Conservation (phyloP, 2,888 invertebrate genomes). For the Criorhina ranunculi region DNA sequence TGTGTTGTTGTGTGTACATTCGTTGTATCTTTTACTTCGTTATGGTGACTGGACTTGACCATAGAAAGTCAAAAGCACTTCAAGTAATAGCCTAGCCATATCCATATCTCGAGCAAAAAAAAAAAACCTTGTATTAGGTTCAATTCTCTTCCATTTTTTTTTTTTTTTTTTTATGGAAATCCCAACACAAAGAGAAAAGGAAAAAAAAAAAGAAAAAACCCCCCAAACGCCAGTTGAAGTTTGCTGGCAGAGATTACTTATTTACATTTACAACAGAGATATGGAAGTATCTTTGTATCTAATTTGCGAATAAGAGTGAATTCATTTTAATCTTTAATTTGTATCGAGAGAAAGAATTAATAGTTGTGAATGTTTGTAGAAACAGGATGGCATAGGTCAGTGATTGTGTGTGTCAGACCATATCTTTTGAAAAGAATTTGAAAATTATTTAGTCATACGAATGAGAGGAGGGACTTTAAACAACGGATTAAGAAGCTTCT, state of each 20-base stretch:
- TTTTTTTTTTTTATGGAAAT: conserved; percentile 1
- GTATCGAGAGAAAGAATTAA: too few species aligned
- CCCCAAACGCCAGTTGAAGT: not conserved
- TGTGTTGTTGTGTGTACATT: conserved; percentile 43
- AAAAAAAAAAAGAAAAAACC: too few species aligned
- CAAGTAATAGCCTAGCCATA: conserved; percentile 20
- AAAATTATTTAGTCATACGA: too few species aligned
- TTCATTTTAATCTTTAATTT: too few species aligned
- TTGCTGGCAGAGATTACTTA: conserved; percentile 3
- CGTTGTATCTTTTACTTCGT: conserved; percentile 42
- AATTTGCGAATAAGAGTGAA: not conserved
- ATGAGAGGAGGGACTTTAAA: too few species aligned
- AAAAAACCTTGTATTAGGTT: conserved; percentile 29
- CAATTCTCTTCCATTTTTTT: conserved; percentile 9
- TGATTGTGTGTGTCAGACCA: too few species aligned
- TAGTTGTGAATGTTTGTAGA: too few species aligned
- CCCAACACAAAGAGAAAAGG: not conserved
- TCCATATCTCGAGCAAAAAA: conserved; percentile 17
- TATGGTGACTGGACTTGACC: conserved; percentile 72
- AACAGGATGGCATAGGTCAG: too few species aligned
- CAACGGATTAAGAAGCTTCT: too few species aligned
- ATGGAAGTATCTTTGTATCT: conserved; percentile 2
- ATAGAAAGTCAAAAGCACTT: conserved; percentile 63
- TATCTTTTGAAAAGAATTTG: too few species aligned
- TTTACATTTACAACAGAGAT: conserved; percentile 11